A percentile compares a stretch with the other conserved stretches of the same genome.
These are phyloP conservation scores for Chamaetylas fuelleborni DNA, from an alignment of 2,113 vertebrate species.

Conservation along the genomic window DNA sequence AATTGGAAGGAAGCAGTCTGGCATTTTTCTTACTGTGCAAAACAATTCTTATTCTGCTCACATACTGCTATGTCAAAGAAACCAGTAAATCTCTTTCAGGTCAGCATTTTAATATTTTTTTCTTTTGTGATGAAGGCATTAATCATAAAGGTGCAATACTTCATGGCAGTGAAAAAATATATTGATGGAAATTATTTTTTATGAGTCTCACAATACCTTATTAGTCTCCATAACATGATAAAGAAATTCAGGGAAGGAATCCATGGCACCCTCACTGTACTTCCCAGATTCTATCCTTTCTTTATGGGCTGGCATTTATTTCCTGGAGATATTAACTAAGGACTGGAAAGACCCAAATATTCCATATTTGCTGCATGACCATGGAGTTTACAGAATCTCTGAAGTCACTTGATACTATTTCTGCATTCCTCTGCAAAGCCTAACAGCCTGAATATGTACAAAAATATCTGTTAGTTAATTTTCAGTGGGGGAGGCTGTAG, in stretches of 20 bases:
- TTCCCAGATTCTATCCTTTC: neutral
- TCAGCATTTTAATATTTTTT: neutral
- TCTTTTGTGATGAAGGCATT: neutral
- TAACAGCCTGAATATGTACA: neutral
- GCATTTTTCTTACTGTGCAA: neutral
- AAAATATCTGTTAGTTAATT: neutral
- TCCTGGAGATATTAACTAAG: neutral
- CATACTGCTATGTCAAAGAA: neutral
- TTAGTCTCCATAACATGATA: neutral
- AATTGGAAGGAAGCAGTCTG: neutral
- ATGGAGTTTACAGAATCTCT: neutral
- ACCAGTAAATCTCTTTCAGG: neutral
- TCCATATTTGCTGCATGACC: neutral
- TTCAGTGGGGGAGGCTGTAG: neutral
- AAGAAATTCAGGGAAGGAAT: conserved; percentile 9
- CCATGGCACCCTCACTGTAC: neutral
- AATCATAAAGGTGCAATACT: neutral
- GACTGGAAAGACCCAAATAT: neutral
- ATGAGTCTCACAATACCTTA: neutral
- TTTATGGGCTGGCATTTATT: neutral
- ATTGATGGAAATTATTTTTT: neutral
- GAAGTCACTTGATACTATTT: neutral
- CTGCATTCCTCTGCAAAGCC: neutral
- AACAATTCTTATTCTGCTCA: neutral
- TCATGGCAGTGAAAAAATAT: neutral